Base-by-base conservation (phyloP, 2,888 invertebrate genomes). In the Aspidiotus rigidus region DNA sequence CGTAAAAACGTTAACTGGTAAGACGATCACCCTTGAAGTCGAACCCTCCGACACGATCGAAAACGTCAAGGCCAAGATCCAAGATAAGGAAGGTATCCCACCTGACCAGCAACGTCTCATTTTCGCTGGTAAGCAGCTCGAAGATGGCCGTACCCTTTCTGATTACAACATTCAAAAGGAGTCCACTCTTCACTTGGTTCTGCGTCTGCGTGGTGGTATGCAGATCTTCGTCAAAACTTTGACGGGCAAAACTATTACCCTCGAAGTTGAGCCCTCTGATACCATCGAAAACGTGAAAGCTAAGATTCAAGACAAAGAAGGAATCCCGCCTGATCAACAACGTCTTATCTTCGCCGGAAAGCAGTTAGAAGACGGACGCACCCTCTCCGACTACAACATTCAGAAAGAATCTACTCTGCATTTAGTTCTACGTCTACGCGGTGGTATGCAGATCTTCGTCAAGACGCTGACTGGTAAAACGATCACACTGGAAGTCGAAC, bases 141-240 rank as follows among this genome's bases (percentile, higher is more conserved):
- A 83, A 76, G 83, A 83, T 78, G 83, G 82, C 7, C 78, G 82
- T 8, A 83, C 82, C 8, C 75, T 83, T 17, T 80, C 80, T 5
- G 83, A 83, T 74, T 82, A 82, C 76, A 83, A 82, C 74, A 82
- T 83, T 74, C 82, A 83, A 75, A 82, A 82, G 75, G 79, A 81
- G 72, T 79, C 80, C 0, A 81, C 81, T 7, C 77, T 81, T 16
- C 80, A 81, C 72, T 74, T 81, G 56, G 81, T 81, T 7, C 75
- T 81, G 64, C 78, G 83, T 70, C 78, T 83, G 41, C 77, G 82
- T 72, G 85, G 85, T 76, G 83, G 77, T 78, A 94, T 94, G 94
- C 95, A 97, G 86, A 96, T 97, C 80, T 97, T 93, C 80, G 93
- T 93, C 72, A 94, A 94, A 81, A 93, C 93, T 78, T 84, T 93